A percentile compares a stretch with the other conserved stretches of the same genome.
These are phyloP conservation scores for Ammodytes dubius DNA, from an alignment of 2,113 vertebrate species.

Conservation along the genomic window DNA sequence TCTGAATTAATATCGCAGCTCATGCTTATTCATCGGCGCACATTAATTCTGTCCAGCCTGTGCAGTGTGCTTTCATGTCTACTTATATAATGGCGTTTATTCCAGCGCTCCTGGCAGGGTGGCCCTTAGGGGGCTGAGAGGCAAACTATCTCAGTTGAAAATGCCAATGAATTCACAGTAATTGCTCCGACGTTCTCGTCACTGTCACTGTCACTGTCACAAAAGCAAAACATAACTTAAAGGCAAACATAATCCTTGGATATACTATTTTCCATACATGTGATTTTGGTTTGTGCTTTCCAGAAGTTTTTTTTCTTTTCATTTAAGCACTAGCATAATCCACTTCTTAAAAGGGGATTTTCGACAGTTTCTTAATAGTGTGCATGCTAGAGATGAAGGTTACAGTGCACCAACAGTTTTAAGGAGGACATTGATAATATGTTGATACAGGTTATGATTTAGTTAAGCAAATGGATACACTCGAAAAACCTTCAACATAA, in stretches of 20 bases:
- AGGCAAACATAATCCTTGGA: neutral
- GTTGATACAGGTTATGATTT: neutral
- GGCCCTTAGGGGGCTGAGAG: conserved; percentile 19
- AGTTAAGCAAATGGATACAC: neutral
- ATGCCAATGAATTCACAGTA: conserved; percentile 46
- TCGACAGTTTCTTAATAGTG: neutral
- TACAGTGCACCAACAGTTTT: neutral
- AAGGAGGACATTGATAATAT: neutral
- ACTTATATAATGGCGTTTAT: conserved; percentile 51
- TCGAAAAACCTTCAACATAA: neutral
- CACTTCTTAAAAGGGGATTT: neutral
- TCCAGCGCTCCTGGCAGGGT: conserved; percentile 43
- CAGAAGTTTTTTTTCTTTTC: neutral
- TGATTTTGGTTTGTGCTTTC: neutral
- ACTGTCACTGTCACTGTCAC: conserved; percentile 26
- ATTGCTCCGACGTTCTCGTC: conserved; percentile 29
- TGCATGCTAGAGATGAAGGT: neutral
- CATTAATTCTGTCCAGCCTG: conserved; percentile 52
- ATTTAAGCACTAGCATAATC: neutral
- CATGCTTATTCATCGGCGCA: conserved; percentile 67
- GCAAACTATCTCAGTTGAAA: conserved; percentile 37
- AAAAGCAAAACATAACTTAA: neutral
- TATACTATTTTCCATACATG: neutral
- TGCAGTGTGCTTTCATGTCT: conserved; percentile 48
- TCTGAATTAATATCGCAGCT: conserved; percentile 50